phyloP scores from a whole-genome alignment of 2,797 vertebrate genomes.

The Macropus fuliginosus region DNA sequence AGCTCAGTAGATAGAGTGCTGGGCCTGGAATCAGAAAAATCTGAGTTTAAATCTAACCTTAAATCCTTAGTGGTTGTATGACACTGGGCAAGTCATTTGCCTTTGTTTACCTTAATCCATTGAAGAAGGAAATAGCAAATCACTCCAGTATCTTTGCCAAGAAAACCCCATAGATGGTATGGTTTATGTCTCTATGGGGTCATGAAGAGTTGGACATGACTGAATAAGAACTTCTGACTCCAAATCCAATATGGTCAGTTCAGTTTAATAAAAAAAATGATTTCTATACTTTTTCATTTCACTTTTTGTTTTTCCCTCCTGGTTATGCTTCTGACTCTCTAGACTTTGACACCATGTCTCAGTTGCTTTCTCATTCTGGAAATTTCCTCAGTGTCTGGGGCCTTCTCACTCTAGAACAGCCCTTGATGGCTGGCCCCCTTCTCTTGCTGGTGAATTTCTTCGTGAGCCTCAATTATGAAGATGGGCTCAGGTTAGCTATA shows the following conservation, averaged over 20 bases:
- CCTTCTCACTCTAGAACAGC: not conserved
- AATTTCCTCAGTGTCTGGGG: not conserved
- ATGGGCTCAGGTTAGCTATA: not conserved
- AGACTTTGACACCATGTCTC: not conserved
- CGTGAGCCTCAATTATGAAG: not conserved
- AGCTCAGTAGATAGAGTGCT: not conserved
- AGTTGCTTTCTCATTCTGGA: not conserved
- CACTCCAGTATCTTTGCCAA: not conserved
- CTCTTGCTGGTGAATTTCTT: not conserved
- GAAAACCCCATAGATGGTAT: not conserved
- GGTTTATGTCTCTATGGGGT: not conserved
- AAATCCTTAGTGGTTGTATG: not conserved
- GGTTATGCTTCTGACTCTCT: not conserved
- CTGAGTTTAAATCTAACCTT: not conserved
- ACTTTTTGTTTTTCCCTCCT: not conserved
- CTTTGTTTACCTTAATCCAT: not conserved
- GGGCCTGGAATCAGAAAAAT: not conserved
- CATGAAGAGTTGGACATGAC: not conserved
- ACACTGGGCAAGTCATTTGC: not conserved
- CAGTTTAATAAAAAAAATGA: slow-evolving; percentile 57
- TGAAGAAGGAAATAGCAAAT: not conserved
- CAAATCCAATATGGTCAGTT: not conserved
- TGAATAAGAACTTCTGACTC: not conserved
- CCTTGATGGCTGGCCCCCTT: not conserved
- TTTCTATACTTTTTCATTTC: not conserved